These are phyloP conservation scores for Drosophila mimica DNA, from an alignment of 2,888 invertebrate species.

Conservation along the genomic window DNA sequence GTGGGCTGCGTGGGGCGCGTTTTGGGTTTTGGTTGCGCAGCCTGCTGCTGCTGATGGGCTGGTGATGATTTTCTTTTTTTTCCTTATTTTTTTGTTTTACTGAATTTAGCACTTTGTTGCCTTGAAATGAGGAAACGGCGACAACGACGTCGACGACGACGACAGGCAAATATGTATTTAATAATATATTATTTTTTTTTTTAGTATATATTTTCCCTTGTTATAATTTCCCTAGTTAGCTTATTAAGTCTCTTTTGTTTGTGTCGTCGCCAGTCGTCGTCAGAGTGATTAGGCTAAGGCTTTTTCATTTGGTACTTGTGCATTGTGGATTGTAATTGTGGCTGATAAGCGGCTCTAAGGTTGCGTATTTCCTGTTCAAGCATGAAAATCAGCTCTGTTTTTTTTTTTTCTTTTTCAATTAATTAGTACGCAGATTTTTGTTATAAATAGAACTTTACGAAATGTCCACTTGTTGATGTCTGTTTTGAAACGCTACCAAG, in stretches of 20 bases:
- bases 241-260: conserved; percentile 41
- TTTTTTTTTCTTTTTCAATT: conserved; percentile 22
- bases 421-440: conserved; percentile 67
- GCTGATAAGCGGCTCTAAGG: conserved; percentile 81
- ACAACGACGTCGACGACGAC: conserved; percentile 21
- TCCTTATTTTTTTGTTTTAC: neutral
- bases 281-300: conserved; percentile 82
- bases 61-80: conserved; percentile 1
- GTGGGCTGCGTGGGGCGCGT: neutral
- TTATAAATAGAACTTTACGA: conserved; percentile 67
- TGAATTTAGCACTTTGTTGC: conserved; percentile 81
- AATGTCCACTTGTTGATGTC: conserved; percentile 67
- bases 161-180: conserved; percentile 9
- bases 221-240: conserved; percentile 56
- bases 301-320: conserved; percentile 58
- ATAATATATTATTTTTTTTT: conserved; percentile 7
- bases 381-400: conserved; percentile 31
- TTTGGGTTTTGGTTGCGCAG: conserved; percentile 26
- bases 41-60: conserved; percentile 19
- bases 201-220: conserved; percentile 49
- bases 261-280: conserved; percentile 32
- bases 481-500: conserved; percentile 66
- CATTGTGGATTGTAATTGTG: conserved; percentile 19
- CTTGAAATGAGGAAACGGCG: conserved; percentile 81
- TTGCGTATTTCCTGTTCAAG: conserved; percentile 81